phyloP scores from a whole-genome alignment of 1,140 invertebrate species.

The Mamestra configurata region DNA sequence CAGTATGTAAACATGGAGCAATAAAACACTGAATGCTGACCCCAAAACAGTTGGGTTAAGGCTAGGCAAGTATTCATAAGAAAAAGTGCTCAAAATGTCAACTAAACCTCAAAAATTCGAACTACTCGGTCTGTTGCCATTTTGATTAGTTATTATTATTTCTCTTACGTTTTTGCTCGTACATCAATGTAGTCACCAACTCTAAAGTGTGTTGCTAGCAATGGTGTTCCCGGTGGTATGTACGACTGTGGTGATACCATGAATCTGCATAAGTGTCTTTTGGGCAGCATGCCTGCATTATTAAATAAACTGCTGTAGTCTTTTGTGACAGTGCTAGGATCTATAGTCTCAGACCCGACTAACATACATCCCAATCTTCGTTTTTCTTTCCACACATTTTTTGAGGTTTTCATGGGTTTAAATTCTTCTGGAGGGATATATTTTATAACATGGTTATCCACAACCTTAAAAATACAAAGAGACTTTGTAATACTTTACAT shows the following conservation, averaged over 20 bases:
- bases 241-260: constrained; percentile 95
- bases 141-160: constrained; percentile 23
- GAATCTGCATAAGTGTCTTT: constrained; percentile 95
- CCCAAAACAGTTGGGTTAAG: too few species aligned
- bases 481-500: background rate
- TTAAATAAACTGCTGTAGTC: constrained; percentile 96
- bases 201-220: constrained; percentile 96
- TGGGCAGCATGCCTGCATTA: constrained; percentile 96
- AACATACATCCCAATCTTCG: constrained; percentile 92
- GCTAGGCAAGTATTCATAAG: too few species aligned
- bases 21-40: too few species aligned
- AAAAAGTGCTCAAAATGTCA: too few species aligned
- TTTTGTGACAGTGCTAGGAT: constrained; percentile 96
- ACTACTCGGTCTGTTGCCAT: background rate
- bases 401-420: constrained; percentile 86
- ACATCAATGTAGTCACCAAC: constrained; percentile 97
- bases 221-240: constrained; percentile 96
- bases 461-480: constrained; percentile 89
- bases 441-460: constrained; percentile 98
- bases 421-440: constrained; percentile 96
- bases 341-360: constrained; percentile 96
- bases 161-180: constrained; percentile 95
- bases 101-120: background rate
- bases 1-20: too few species aligned
- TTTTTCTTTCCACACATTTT: constrained; percentile 77